Percentiles rank a stretch among this genome's conserved stretches.
phyloP scores from a whole-genome alignment of 2,797 vertebrate genomes.

The Craterocephalus amniculus region DNA sequence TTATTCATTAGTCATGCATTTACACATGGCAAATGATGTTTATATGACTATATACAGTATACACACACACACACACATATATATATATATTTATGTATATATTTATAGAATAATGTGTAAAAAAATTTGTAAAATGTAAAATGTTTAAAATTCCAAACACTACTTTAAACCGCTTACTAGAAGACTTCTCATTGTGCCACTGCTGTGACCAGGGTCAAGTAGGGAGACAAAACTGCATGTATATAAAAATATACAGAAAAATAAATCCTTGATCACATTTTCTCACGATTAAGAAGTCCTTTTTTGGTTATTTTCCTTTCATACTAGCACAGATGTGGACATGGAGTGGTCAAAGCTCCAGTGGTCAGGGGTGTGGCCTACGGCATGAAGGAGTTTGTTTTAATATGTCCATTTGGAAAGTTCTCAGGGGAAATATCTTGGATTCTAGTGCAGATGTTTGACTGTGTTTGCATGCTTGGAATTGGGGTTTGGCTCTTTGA shows the following conservation, averaged over 20 bases:
- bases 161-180: too few relatives aligned
- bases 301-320: conserved; percentile 44
- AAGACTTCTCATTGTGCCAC: too few relatives aligned
- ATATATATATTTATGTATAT: too few relatives aligned
- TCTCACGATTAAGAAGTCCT: conserved; percentile 48
- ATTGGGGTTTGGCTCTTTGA: conserved; percentile 80
- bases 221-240: neutral
- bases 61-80: too few relatives aligned
- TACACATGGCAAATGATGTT: neutral
- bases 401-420: conserved; percentile 70
- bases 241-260: neutral
- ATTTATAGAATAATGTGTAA: too few relatives aligned
- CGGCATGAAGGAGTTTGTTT: conserved; percentile 70
- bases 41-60: too few relatives aligned
- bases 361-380: conserved; percentile 69
- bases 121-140: too few relatives aligned
- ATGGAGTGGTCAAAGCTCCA: conserved; percentile 59
- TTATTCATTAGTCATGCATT: conserved; percentile 22
- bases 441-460: conserved; percentile 80
- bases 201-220: too few relatives aligned
- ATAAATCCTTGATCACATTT: conserved; percentile 25
- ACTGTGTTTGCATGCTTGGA: conserved; percentile 72
- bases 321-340: conserved; percentile 65
- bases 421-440: conserved; percentile 67
- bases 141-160: too few relatives aligned